Percentiles rank a stretch among this genome's conserved stretches.
Evolutionary conservation across 2,888 invertebrate species (phyloP).

Genomic region (Drosophila bunnanda): DNA sequence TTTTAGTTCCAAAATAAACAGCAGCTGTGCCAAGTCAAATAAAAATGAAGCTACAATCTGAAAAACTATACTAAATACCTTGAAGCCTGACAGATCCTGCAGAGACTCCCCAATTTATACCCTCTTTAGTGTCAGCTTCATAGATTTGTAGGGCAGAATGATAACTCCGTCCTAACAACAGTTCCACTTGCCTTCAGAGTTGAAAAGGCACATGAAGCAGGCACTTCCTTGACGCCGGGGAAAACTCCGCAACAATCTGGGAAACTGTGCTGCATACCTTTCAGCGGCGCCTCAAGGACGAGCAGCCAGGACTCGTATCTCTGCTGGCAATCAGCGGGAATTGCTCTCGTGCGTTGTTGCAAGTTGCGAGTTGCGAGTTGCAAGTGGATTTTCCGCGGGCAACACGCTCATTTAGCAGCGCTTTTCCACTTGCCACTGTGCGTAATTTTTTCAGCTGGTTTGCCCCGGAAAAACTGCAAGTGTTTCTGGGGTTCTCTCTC

Average conservation of each 20-base stretch:
- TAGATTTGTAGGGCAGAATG: neutral
- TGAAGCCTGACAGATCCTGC: neutral
- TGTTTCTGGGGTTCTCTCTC: conserved; percentile 10
- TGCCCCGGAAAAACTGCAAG: conserved; percentile 24
- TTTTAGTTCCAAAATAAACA: neutral
- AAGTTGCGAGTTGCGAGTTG: conserved; percentile 21
- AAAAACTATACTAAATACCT: neutral
- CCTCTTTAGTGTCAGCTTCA: conserved; percentile 1
- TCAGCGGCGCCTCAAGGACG: conserved; percentile 6
- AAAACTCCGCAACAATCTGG: neutral
- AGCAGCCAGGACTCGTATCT: conserved; percentile 42
- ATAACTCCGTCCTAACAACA: neutral
- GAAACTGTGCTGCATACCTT: conserved; percentile 17
- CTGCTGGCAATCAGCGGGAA: conserved; percentile 63
- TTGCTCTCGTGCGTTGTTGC: conserved; percentile 39
- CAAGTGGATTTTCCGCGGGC: conserved; percentile 29
- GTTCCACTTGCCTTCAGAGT: neutral
- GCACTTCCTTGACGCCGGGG: neutral
- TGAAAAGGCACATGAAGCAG: neutral
- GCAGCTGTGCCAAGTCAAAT: neutral
- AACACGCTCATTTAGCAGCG: conserved; percentile 69
- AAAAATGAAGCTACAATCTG: neutral
- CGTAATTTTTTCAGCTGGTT: conserved; percentile 68
- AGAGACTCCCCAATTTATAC: neutral
- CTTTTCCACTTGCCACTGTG: conserved; percentile 41